Evolutionary conservation across 2,113 vertebrate species (phyloP).

Genomic region (Epinephelus cyanopodus): DNA sequence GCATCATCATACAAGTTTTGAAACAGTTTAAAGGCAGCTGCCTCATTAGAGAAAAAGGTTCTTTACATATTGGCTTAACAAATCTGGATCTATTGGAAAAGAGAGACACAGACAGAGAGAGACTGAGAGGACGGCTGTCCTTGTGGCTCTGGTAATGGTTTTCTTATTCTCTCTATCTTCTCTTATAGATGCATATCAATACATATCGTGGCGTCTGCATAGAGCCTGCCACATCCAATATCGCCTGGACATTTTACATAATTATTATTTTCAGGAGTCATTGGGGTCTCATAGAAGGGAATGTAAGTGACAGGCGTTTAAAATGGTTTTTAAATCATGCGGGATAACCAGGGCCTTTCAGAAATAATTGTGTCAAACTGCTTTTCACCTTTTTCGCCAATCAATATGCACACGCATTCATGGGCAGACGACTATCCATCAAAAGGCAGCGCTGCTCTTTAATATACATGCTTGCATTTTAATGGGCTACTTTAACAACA

Average conservation of each 20-base stretch:
- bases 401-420: conserved; percentile 88
- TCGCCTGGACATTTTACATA: conserved; percentile 85
- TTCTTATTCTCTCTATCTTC: conserved; percentile 69
- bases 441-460: conserved; percentile 84
- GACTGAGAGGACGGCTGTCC: conserved; percentile 45
- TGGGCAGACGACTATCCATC: conserved; percentile 81
- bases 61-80: background rate
- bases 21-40: conserved; percentile 22
- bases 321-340: conserved; percentile 86
- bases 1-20: conserved; percentile 12
- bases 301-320: conserved; percentile 87
- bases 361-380: conserved; percentile 88
- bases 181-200: conserved; percentile 83
- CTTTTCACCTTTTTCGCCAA: conserved; percentile 87
- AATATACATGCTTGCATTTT: conserved; percentile 89
- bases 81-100: conserved; percentile 38
- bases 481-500: conserved; percentile 86
- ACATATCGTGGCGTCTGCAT: conserved; percentile 63
- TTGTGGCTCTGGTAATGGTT: conserved; percentile 65
- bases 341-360: conserved; percentile 83
- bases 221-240: conserved; percentile 80
- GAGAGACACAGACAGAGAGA: conserved; percentile 16
- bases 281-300: conserved; percentile 82
- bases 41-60: conserved; percentile 9
- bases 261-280: conserved; percentile 87